Base-by-base conservation (phyloP, 2,113 vertebrate species). In the Dolichotis patagonum region DNA sequence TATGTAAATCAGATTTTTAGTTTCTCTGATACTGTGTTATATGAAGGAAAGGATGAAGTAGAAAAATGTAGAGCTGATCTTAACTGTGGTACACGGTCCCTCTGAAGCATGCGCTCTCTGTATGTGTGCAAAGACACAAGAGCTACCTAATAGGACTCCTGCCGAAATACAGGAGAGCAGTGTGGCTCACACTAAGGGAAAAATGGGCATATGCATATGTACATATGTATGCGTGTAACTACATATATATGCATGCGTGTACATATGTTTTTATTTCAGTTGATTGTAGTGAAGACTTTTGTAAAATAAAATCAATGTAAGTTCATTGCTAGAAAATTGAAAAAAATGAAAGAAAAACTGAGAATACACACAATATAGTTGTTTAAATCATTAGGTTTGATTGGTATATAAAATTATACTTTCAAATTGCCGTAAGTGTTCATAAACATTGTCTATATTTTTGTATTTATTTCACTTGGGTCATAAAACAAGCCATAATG, bases 401-500 rank as follows among this genome's bases (percentile, higher is more conserved):
- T 4, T 71, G 46, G 43, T 4, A 17, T 87, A 85, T 90, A 62
- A 86, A 93, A 83, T 96, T 82, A 38, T 3, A 83, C 32, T 96
- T 24, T 75, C 62, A 46, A 65, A 30, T 80, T 91, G 10, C 32
- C 67, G 67, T 86, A 85, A 87, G 93, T 38, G 14, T 94, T 60
- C 80, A 9, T 90, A 84, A 90, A 7, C 4, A 20, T 87, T 87
- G 85, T 62, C 52, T 92, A 20, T 67, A 19, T 92, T 67, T 94
- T 96, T 87, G 24, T 35, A 30, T 41, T 69, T 86, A 83, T 32
- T 71, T 94, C 5, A 28, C 20, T 88, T 28, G 52, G 11, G 14
- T 67, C 32, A 67, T 93, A 91, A 93, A 89, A 65, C 41, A 88
- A 95, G 81, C 10, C 35, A 77, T 85, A 87, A 46, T 62, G 30